Evolutionary conservation across 2,888 invertebrate species (phyloP), one percentile per base, ranked within the genome.

Genomic region (Erebia ligea): DNA sequence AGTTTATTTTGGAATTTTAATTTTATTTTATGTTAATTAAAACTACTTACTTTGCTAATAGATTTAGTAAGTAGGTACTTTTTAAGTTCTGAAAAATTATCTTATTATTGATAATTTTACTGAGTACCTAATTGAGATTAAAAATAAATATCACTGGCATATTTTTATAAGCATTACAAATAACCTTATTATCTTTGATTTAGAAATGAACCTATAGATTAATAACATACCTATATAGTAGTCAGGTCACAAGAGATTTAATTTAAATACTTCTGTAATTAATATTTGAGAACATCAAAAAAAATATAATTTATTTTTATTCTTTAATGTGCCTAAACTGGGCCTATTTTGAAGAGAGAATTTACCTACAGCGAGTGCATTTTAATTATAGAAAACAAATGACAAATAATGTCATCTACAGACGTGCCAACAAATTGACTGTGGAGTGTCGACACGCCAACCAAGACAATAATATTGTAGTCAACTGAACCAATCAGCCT

Each of bases 1-100:
- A 64, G 61, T 73, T 70, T 58, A 73, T 80, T 83, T 77, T 68
- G 63, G 72, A 72, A 64, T 48, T 67, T 56, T 65, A 65, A 77
- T 48, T 61, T 77, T 78, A 76, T 77, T 9, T 50, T n/a, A 15
- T 5, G 15, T 15, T 48, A 11, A 72, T 80, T 78, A 72, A 66
- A 76, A 76, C 2, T 42, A 42, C 8, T 62, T 34, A 68, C 59
- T 69, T 63, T 67, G 52, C 69, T 15, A n/a, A 52, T 61, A 17
- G 11, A 13, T 61, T 17, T 17, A 17, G 10, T 15, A 6, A 2
- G 6, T 58, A n/a, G 3, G 0, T 58, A 2, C 2, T 45, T 45
- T 19, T 2, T 19, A 19, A 19, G 54, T 19, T 54, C 17, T 54
- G 54, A 1, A 19, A 54, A 17, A 3, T 8, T n/a, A 45, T 34